These are phyloP conservation scores for Heliconius hortense DNA, from an alignment of 2,888 invertebrate species.

Conservation along the genomic window DNA sequence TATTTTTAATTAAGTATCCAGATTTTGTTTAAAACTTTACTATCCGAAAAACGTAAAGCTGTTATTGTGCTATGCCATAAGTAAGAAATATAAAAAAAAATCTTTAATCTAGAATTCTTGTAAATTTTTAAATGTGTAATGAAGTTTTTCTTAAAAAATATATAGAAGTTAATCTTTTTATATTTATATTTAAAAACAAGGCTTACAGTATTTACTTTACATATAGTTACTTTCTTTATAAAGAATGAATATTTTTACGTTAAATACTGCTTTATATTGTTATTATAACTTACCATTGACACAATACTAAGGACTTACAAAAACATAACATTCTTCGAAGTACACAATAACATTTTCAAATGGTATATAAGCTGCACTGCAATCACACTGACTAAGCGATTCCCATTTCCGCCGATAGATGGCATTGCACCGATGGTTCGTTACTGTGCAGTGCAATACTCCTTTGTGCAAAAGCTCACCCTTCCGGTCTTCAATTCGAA, in stretches of 20 bases:
- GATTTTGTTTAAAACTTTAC: too few species aligned
- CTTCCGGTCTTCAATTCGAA: constrained; percentile 68
- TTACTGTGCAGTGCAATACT: constrained; percentile 65
- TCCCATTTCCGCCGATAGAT: constrained; percentile 74
- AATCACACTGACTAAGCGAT: constrained; percentile 64
- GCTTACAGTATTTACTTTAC: too few species aligned
- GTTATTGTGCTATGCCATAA: too few species aligned
- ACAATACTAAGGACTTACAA: background rate
- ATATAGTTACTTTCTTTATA: too few species aligned
- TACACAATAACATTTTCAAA: constrained; percentile 13
- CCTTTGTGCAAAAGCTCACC: constrained; percentile 57
- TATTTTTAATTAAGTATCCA: too few species aligned
- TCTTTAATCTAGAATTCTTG: too few species aligned
- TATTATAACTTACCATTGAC: background rate
- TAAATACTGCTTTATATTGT: background rate
- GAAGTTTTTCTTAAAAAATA: too few species aligned
- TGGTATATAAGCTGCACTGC: constrained; percentile 26
- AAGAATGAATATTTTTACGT: background rate
- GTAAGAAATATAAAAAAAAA: too few species aligned
- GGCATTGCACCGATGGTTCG: constrained; percentile 62
- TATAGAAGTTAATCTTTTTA: too few species aligned
- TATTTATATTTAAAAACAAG: too few species aligned
- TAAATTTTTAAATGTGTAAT: too few species aligned
- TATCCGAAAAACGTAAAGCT: too few species aligned
- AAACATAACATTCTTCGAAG: background rate